Percentiles rank a stretch among this genome's conserved stretches.
phyloP scores from a whole-genome alignment of 2,797 vertebrate species.

The Cyprinella venusta region DNA sequence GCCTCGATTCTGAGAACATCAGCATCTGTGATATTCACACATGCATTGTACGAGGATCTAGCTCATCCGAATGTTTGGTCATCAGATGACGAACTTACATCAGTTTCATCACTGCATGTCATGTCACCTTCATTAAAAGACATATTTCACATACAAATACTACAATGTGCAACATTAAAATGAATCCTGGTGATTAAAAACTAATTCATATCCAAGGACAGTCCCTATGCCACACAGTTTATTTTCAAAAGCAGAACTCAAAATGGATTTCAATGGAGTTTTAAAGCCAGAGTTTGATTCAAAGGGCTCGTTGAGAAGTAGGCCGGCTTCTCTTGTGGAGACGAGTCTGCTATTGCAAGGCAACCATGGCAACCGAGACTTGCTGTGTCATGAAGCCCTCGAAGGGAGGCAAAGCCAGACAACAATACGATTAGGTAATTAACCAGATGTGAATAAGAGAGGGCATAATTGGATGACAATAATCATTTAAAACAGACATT shows the following conservation, averaged over 20 bases:
- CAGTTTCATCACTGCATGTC: not conserved
- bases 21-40: not conserved
- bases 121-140: not conserved
- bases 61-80: not conserved
- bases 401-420: slow-evolving; percentile 37
- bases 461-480: not conserved
- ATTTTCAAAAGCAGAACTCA: not conserved
- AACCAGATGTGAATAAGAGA: slow-evolving; percentile 44
- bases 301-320: slow-evolving; percentile 9
- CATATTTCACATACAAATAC: not conserved
- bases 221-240: not conserved
- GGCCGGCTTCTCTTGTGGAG: not conserved
- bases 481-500: slow-evolving; percentile 47
- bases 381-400: slow-evolving; percentile 39
- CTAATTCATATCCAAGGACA: not conserved
- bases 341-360: slow-evolving; percentile 14
- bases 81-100: slow-evolving; percentile 33
- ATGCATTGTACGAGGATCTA: not conserved
- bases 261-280: slow-evolving; percentile 1
- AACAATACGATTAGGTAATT: slow-evolving; percentile 47
- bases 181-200: not conserved
- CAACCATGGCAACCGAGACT: slow-evolving; percentile 34
- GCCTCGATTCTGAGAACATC: slow-evolving; percentile 15
- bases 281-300: slow-evolving; percentile 21
- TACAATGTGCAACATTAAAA: not conserved